Evolutionary conservation across 2,797 vertebrate species (phyloP), one percentile per base, ranked within the genome.

Genomic region (Pseudochromis fuscus): DNA sequence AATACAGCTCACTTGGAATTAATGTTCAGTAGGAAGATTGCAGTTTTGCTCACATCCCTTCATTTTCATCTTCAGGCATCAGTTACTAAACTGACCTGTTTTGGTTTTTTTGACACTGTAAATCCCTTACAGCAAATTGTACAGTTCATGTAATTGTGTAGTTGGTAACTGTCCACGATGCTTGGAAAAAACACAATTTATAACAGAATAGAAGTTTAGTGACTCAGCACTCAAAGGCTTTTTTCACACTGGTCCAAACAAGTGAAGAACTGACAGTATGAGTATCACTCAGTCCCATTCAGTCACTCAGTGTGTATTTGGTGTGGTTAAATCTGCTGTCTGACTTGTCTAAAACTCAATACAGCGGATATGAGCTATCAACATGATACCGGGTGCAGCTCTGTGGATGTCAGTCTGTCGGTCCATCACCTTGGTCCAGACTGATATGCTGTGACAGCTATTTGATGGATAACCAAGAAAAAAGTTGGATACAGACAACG

Each of bases 1-100:
- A 83, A 18, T 63, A 27, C 50, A 25, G 60, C 61, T 66, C 71
- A 53, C 61, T 78, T 53, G 31, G 69, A 72, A 67, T 79, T 70
- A 79, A 80, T 83, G 67, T 66, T 67, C 12, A n/a, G 24, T 52
- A 11, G 25, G 57, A 25, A 50, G 23, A 44, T 45, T 50, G 74
- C 35, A 25, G 46, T 24, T 40, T n/a, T 46, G 15, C 18, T 44
- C 46, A 16, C 23, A 33, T 37, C 13, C 33, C n/a, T 18, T 51
- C 7, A 5, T 57, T 44, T 65, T 16, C 16, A 52, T 44, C 27
- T 35, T 35, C 37, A 21, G 24, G 35, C 13, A 25, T 46, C 21
- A 0, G 16, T 13, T 21, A 24, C 5, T 19, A 24, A n/a, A 37
- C 7, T 2, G 2, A 27, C 38, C n/a, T n/a, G n/a, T n/a, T n/a